These are phyloP conservation scores for Cyphomyrus discorhynchus DNA, from an alignment of 2,113 vertebrate genomes.

Conservation along the genomic window DNA sequence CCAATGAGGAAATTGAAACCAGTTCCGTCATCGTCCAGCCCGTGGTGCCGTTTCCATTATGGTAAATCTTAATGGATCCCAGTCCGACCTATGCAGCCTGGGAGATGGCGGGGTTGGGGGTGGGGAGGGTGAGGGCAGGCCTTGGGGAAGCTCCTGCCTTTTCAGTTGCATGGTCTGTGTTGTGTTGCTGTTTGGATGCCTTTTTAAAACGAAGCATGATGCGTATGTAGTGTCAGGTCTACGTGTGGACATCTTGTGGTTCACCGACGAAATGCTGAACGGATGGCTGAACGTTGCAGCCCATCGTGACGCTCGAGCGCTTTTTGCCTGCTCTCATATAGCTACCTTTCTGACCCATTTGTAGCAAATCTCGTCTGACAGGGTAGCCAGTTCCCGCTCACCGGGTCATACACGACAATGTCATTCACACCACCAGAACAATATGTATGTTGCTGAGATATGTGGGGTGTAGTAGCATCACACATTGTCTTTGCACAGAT, in stretches of 20 bases:
- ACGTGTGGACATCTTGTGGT: not conserved
- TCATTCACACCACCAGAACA: not conserved
- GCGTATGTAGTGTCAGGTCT: slow-evolving; percentile 17
- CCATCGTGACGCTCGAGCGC: not conserved
- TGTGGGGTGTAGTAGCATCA: not conserved
- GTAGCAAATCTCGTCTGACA: not conserved
- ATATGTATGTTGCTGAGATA: not conserved
- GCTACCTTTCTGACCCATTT: slow-evolving; percentile 15
- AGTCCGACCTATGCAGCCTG: slow-evolving; percentile 18
- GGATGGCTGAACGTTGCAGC: not conserved
- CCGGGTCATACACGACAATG: not conserved
- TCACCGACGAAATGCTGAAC: not conserved
- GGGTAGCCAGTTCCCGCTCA: not conserved
- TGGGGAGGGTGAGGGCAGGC: not conserved
- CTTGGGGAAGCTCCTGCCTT: slow-evolving; percentile 11
- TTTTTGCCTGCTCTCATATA: not conserved
- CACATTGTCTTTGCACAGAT: slow-evolving; percentile 6
- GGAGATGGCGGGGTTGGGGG: not conserved
- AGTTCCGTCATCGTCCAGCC: not conserved
- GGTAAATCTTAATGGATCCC: slow-evolving; percentile 25
- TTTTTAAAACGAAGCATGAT: slow-evolving; percentile 26
- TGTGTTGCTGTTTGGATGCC: slow-evolving; percentile 33
- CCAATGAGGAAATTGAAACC: not conserved
- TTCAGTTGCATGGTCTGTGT: slow-evolving; percentile 46
- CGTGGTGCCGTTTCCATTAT: not conserved